A percentile compares a stretch with the other conserved stretches of the same genome.
phyloP scores from a whole-genome alignment of 2,888 invertebrate genomes.

The Bellardia bayeri region DNA sequence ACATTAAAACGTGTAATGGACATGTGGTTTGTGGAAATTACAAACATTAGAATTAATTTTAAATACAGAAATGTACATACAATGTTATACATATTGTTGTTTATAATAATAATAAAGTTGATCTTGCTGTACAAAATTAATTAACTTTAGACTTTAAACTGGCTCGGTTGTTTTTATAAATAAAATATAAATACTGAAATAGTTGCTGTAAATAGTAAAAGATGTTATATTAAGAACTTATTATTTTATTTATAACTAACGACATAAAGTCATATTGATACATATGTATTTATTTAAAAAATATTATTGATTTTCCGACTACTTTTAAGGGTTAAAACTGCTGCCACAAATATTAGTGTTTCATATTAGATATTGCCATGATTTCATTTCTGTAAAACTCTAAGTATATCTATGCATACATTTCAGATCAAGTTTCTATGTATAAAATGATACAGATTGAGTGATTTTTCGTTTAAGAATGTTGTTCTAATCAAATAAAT shows the following conservation, averaged over 20 bases:
- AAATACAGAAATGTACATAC: background rate
- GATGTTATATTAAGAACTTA: too few relatives aligned
- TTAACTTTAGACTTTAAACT: constrained; percentile 3
- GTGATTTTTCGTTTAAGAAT: background rate
- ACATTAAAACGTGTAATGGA: background rate
- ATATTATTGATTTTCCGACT: background rate
- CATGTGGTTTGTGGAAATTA: constrained; percentile 12
- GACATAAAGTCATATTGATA: too few relatives aligned
- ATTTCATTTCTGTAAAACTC: background rate
- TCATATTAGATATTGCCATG: background rate
- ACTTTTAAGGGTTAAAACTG: constrained; percentile 1
- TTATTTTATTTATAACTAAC: too few relatives aligned
- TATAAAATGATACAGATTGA: background rate
- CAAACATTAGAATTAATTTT: background rate
- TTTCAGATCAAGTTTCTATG: background rate
- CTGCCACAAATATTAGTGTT: background rate
- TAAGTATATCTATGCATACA: background rate
- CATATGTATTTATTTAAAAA: too few relatives aligned
- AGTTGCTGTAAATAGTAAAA: too few relatives aligned
- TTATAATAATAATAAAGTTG: background rate
- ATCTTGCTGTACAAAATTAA: background rate
- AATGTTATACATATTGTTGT: background rate
- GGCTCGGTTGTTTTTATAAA: background rate
- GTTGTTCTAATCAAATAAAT: background rate
- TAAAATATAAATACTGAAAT: too few relatives aligned